These are phyloP conservation scores for Matsumurasca onukii DNA, from an alignment of 1,140 invertebrate species.

Conservation along the genomic window DNA sequence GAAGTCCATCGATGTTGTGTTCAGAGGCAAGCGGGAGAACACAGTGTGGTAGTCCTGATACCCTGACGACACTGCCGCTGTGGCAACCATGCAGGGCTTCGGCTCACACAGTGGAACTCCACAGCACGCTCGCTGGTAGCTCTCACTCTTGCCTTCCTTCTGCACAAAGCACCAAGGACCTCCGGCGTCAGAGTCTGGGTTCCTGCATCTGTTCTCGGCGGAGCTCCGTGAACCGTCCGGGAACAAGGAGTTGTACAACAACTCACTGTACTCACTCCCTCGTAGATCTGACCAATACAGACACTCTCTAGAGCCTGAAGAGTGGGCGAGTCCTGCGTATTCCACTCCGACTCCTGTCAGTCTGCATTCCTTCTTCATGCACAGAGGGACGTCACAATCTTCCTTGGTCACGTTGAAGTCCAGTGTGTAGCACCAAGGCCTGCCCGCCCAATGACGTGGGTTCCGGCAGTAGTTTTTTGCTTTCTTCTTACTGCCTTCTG, in stretches of 20 bases:
- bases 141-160: not conserved
- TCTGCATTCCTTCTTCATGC: conserved; percentile 10
- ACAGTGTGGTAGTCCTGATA: conserved; percentile 8
- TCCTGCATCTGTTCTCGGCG: conserved; percentile 6
- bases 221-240: not conserved
- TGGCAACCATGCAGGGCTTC: conserved; percentile 2
- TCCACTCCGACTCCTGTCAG: conserved; percentile 8
- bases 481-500: conserved; percentile 12
- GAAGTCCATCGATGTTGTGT: conserved; percentile 10
- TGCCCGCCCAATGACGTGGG: not conserved
- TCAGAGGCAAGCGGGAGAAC: not conserved
- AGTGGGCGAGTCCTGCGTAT: not conserved
- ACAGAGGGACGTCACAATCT: conserved; percentile 7
- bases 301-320: not conserved
- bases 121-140: not conserved
- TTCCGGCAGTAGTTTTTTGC: conserved; percentile 18
- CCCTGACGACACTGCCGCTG: not conserved
- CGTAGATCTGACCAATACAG: conserved; percentile 1
- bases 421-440: conserved; percentile 19
- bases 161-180: conserved; percentile 12
- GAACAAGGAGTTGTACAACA: conserved; percentile 7
- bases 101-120: conserved; percentile 21
- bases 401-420: conserved; percentile 12
- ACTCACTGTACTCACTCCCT: not conserved
- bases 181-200: not conserved